Percentiles rank a stretch among this genome's conserved stretches.
phyloP scores from a whole-genome alignment of 30 jellyfish, hydroid and myxozoan genomes.

The Hydractinia echinata region DNA sequence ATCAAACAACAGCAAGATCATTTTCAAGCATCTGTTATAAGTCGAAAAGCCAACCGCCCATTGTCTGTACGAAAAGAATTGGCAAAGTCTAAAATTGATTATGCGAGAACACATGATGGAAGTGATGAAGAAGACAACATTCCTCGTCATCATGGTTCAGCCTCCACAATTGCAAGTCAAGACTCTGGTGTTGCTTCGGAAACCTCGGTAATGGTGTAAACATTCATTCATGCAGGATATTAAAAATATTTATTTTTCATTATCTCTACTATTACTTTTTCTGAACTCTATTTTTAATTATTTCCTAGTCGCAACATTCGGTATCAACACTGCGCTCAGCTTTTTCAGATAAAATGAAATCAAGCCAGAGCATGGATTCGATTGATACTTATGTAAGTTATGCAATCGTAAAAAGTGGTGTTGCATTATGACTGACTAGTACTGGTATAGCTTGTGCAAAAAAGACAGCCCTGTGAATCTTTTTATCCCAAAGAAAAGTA shows the following conservation, averaged over 20 bases:
- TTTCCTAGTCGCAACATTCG: slow-evolving; percentile 16
- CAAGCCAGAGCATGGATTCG: slow-evolving; percentile 34
- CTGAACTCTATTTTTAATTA: background rate
- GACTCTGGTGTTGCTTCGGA: slow-evolving; percentile 35
- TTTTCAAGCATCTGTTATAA: slow-evolving; percentile 29
- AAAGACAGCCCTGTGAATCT: background rate
- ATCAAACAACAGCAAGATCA: slow-evolving; percentile 18
- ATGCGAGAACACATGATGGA: background rate
- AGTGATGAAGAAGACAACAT: slow-evolving; percentile 27
- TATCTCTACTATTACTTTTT: background rate
- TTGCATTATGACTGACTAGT: too few relatives aligned
- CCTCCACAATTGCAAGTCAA: background rate
- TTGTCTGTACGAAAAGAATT: slow-evolving; percentile 17
- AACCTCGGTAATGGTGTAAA: slow-evolving; percentile 4
- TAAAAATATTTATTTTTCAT: background rate
- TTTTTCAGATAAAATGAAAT: background rate
- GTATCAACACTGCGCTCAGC: slow-evolving; percentile 24
- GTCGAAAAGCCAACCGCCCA: slow-evolving; percentile 28
- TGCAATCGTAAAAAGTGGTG: too few relatives aligned
- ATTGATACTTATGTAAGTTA: slow-evolving; percentile 25
- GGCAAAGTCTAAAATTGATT: slow-evolving; percentile 16
- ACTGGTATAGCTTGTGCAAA: too few relatives aligned
- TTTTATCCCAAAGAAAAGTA: background rate
- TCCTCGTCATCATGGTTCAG: slow-evolving; percentile 11
- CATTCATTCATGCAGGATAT: background rate